Evolutionary conservation across 2,797 vertebrate genomes (phyloP).

Genomic region (Coregonus suidteri): DNA sequence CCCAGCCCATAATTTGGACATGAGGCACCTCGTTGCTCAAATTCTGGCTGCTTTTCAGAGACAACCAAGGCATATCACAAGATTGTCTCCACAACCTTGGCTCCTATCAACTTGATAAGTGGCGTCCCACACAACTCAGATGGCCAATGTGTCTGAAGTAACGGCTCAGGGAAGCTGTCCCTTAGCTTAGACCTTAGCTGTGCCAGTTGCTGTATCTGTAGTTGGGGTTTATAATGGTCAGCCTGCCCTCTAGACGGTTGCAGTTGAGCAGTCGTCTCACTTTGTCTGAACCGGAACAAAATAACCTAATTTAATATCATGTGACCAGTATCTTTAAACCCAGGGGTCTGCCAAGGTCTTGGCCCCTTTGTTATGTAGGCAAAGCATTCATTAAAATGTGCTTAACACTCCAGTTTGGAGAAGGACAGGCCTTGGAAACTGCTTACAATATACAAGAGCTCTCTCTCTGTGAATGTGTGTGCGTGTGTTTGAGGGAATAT

Average conservation of each 20-base stretch:
- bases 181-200: background rate
- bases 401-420: background rate
- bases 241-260: background rate
- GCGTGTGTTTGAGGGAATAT: background rate
- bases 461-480: background rate
- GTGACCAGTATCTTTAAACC: constrained; percentile 4
- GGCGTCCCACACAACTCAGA: background rate
- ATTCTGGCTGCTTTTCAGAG: background rate
- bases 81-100: background rate
- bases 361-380: constrained; percentile 1
- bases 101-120: background rate
- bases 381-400: background rate
- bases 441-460: background rate
- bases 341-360: background rate
- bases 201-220: background rate
- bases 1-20: too few species aligned
- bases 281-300: constrained; percentile 5
- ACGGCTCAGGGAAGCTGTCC: background rate
- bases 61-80: background rate
- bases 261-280: constrained; percentile 8
- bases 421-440: background rate
- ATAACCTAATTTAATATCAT: constrained; percentile 4
- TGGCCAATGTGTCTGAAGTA: background rate
- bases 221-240: background rate
- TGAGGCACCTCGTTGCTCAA: too few species aligned